Evolutionary conservation across 2,888 invertebrate genomes (phyloP).

Genomic region (Ectemnius continuus): DNA sequence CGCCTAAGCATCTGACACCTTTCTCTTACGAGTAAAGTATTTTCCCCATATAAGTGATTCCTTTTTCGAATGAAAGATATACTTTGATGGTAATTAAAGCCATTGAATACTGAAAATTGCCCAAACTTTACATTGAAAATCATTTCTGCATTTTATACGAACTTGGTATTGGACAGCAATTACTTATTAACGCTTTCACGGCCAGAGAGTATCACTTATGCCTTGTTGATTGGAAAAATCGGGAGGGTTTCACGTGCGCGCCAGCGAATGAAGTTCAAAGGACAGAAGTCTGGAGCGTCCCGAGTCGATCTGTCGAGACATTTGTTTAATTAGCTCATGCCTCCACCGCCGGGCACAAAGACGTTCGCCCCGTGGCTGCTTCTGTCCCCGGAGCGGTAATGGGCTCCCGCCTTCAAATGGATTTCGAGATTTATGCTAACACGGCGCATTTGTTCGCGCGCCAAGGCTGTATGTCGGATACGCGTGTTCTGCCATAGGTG

Average conservation of each 20-base stretch:
- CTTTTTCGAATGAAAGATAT: too few species aligned
- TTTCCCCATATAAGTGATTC: too few species aligned
- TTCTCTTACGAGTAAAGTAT: too few species aligned
- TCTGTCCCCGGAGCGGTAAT: slow-evolving; percentile 66
- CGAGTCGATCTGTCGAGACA: slow-evolving; percentile 66
- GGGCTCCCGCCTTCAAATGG: slow-evolving; percentile 77
- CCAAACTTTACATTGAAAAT: too few species aligned
- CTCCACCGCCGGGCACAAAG: slow-evolving; percentile 42
- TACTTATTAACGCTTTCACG: too few species aligned
- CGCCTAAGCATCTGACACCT: too few species aligned
- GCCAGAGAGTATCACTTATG: too few species aligned
- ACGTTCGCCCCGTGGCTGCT: slow-evolving; percentile 47
- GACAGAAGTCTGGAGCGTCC: slow-evolving; percentile 59
- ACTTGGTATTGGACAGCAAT: too few species aligned
- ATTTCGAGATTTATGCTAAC: slow-evolving; percentile 78
- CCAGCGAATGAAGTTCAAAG: slow-evolving; percentile 71
- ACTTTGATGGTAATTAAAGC: too few species aligned
- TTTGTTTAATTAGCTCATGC: slow-evolving; percentile 75
- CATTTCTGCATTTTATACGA: too few species aligned
- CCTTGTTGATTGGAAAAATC: too few species aligned
- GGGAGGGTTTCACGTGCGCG: slow-evolving; percentile 11
- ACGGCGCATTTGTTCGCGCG: slow-evolving; percentile 75
- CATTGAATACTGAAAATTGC: too few species aligned
- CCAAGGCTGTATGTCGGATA: slow-evolving; percentile 38
- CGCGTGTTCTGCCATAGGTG: slow-evolving; percentile 42